phyloP scores from a whole-genome alignment of 2,888 invertebrate genomes.

The Monopis laevigella region DNA sequence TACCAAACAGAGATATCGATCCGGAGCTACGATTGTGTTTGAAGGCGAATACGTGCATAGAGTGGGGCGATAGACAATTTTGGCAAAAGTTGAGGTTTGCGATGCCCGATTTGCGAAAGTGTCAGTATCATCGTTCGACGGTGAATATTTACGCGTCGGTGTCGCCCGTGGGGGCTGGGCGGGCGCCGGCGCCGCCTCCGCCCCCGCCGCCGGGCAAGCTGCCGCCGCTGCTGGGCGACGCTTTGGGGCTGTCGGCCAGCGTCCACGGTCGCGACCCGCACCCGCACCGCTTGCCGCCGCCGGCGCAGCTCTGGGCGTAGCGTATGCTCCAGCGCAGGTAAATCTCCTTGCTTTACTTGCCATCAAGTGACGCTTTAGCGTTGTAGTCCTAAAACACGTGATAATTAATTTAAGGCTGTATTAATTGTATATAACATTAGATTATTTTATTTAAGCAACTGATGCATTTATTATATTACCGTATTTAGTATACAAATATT shows the following conservation, averaged over 20 bases:
- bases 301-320: conserved; percentile 84
- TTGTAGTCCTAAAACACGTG: conserved; percentile 65
- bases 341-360: conserved; percentile 31
- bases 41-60: conserved; percentile 90
- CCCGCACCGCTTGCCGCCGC: conserved; percentile 67
- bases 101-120: conserved; percentile 82
- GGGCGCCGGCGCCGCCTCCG: conserved; percentile 69
- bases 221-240: conserved; percentile 66
- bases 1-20: conserved; percentile 89
- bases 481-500: too few species aligned
- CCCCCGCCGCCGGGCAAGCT: conserved; percentile 71
- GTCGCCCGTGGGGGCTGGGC: conserved; percentile 62
- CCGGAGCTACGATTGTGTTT: conserved; percentile 90
- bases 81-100: conserved; percentile 96
- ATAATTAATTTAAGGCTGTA: conserved; percentile 55
- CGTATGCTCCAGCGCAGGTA: conserved; percentile 75
- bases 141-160: conserved; percentile 78
- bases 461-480: too few species aligned
- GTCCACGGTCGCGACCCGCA: conserved; percentile 47
- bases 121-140: conserved; percentile 72
- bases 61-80: conserved; percentile 94
- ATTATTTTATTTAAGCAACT: too few species aligned
- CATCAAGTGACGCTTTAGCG: conserved; percentile 45
- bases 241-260: conserved; percentile 48
- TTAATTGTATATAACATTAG: conserved; percentile 48